Conservation (phyloP, 1,140 invertebrate species). For the Drosophila pseudoananassae region DNA sequence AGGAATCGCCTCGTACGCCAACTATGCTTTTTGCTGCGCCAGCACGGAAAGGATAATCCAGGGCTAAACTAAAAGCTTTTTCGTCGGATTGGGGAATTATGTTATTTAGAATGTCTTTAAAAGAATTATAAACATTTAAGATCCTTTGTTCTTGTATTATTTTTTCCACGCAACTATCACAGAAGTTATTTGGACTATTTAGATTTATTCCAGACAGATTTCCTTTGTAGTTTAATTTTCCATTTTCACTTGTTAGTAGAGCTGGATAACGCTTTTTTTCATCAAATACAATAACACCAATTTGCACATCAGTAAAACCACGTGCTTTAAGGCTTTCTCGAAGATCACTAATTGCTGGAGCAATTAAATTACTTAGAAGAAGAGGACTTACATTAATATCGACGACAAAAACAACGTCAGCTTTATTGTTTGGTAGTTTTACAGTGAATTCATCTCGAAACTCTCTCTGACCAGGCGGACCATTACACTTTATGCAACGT, state of each 20-base stretch:
- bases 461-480: slow-evolving; percentile 84
- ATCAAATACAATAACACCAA: slow-evolving; percentile 86
- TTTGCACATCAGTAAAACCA: slow-evolving; percentile 87
- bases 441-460: slow-evolving; percentile 87
- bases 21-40: slow-evolving; percentile 87
- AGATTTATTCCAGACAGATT: slow-evolving; percentile 86
- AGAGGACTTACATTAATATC: slow-evolving; percentile 85
- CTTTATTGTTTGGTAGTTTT: slow-evolving; percentile 88
- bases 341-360: slow-evolving; percentile 80
- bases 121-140: slow-evolving; percentile 62
- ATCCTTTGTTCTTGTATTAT: slow-evolving; percentile 67
- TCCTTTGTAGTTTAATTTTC: slow-evolving; percentile 86
- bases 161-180: slow-evolving; percentile 64
- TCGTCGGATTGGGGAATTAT: slow-evolving; percentile 80
- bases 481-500: slow-evolving; percentile 87
- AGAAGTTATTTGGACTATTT: slow-evolving; percentile 71
- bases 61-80: slow-evolving; percentile 85
- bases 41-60: slow-evolving; percentile 87
- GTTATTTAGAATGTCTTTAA: slow-evolving; percentile 57
- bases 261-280: slow-evolving; percentile 85
- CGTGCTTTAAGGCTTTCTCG: slow-evolving; percentile 81
- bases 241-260: slow-evolving; percentile 86
- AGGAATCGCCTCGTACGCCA: slow-evolving; percentile 82
- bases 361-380: slow-evolving; percentile 82
- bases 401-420: slow-evolving; percentile 90